These are phyloP conservation scores for Pelagia noctiluca DNA, from an alignment of 30 jellyfish, hydroid and myxozoan species.

Conservation along the genomic window DNA sequence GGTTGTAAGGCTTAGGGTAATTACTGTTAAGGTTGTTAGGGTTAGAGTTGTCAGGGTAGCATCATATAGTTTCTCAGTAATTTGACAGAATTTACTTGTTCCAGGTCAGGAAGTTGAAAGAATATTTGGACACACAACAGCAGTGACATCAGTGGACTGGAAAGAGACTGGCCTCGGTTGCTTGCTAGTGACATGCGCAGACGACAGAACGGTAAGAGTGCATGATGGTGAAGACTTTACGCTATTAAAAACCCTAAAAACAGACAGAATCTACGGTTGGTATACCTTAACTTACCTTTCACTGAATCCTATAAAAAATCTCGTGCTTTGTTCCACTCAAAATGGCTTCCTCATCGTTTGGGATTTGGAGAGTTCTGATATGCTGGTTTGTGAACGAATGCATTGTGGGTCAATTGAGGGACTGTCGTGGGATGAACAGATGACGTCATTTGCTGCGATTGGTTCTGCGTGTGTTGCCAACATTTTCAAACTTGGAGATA, in stretches of 20 bases:
- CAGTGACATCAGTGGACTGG: slow-evolving; percentile 97
- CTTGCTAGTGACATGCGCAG: slow-evolving; percentile 92
- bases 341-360: slow-evolving; percentile 90
- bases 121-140: slow-evolving; percentile 89
- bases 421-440: slow-evolving; percentile 43
- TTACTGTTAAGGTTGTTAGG: too few relatives aligned
- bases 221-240: slow-evolving; percentile 75
- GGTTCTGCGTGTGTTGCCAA: slow-evolving; percentile 94
- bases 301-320: slow-evolving; percentile 62
- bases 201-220: slow-evolving; percentile 89
- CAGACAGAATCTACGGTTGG: slow-evolving; percentile 90
- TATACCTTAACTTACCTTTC: slow-evolving; percentile 82
- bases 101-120: slow-evolving; percentile 20
- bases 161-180: slow-evolving; percentile 45
- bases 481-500: slow-evolving; percentile 6
- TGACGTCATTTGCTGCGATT: slow-evolving; percentile 52
- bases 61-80: too few relatives aligned
- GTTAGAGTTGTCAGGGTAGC: too few relatives aligned
- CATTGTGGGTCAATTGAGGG: slow-evolving; percentile 98
- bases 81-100: too few relatives aligned
- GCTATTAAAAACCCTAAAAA: slow-evolving; percentile 45
- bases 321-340: slow-evolving; percentile 78
- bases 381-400: slow-evolving; percentile 47
- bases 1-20: too few relatives aligned
- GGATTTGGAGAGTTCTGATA: slow-evolving; percentile 49